These are phyloP conservation scores for Mus pahari DNA, from an alignment of 2,113 vertebrate species.

Conservation along the genomic window DNA sequence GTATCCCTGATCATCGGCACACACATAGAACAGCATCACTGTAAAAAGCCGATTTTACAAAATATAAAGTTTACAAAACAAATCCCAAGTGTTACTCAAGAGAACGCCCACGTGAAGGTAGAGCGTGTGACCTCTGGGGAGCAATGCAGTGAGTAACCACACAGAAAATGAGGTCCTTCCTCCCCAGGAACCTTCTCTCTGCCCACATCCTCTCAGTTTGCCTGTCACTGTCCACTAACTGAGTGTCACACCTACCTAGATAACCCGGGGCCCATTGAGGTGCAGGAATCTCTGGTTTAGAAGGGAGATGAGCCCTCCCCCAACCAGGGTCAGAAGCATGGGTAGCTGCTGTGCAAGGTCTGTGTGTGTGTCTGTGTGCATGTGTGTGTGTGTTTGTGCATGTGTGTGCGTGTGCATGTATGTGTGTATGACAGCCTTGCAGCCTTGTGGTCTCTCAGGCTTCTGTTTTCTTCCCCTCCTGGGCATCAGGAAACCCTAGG, in stretches of 20 bases:
- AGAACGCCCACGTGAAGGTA: not conserved
- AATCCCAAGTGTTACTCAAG: not conserved
- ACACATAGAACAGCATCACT: too few relatives aligned
- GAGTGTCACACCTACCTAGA: not conserved
- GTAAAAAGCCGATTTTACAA: not conserved
- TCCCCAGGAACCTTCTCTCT: not conserved
- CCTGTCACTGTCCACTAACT: not conserved
- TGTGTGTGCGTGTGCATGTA: too few relatives aligned
- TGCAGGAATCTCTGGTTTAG: not conserved
- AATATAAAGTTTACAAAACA: not conserved
- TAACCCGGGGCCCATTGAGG: not conserved
- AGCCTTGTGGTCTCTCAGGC: not conserved
- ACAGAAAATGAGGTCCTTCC: not conserved
- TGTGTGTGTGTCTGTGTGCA: not conserved
- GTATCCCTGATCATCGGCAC: too few relatives aligned
- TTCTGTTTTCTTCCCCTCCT: not conserved
- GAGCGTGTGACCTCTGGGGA: not conserved
- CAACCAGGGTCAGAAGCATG: fast-evolving
- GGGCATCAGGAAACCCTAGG: not conserved
- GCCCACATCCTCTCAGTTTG: not conserved
- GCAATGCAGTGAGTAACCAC: not conserved
- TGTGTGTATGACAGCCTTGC: not conserved
- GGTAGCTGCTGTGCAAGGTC: not conserved
- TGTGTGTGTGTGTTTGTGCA: not conserved
- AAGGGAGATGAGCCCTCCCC: not conserved